Percentiles rank a stretch among this genome's conserved stretches.
These are phyloP conservation scores for Pterocles gutturalis DNA, from an alignment of 2,113 vertebrate genomes.

Conservation along the genomic window DNA sequence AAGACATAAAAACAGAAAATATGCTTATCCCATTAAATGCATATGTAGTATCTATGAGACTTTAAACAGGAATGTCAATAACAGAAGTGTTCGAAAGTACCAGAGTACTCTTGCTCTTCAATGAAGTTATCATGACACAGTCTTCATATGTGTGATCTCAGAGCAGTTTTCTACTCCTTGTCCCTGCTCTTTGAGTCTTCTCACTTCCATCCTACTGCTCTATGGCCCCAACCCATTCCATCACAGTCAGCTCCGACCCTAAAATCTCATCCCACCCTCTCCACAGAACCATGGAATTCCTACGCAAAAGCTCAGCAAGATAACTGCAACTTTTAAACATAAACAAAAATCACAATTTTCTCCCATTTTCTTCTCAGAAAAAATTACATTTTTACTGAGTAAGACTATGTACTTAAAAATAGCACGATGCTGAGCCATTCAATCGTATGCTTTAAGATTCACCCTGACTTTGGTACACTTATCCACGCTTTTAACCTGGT, in stretches of 20 bases:
- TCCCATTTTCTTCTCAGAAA: background rate
- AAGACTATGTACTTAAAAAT: background rate
- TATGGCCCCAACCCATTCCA: background rate
- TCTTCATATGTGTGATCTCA: background rate
- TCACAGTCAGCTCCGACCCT: background rate
- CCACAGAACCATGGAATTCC: background rate
- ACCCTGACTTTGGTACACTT: background rate
- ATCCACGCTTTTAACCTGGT: background rate
- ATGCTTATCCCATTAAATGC: background rate
- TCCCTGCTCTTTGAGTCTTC: background rate
- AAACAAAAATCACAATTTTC: background rate
- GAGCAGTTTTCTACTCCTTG: background rate
- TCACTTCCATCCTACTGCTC: background rate
- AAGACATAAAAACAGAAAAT: background rate
- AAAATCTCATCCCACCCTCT: background rate
- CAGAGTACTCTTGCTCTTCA: background rate
- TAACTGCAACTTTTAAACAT: background rate
- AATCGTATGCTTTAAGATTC: background rate
- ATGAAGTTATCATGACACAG: background rate
- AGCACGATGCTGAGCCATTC: background rate
- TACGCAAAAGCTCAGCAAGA: background rate
- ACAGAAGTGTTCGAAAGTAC: background rate
- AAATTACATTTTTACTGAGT: background rate
- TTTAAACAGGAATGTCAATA: background rate
- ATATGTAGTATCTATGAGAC: background rate